Base-by-base conservation (phyloP, 2,797 vertebrate genomes). In the Linurgus olivaceus region DNA sequence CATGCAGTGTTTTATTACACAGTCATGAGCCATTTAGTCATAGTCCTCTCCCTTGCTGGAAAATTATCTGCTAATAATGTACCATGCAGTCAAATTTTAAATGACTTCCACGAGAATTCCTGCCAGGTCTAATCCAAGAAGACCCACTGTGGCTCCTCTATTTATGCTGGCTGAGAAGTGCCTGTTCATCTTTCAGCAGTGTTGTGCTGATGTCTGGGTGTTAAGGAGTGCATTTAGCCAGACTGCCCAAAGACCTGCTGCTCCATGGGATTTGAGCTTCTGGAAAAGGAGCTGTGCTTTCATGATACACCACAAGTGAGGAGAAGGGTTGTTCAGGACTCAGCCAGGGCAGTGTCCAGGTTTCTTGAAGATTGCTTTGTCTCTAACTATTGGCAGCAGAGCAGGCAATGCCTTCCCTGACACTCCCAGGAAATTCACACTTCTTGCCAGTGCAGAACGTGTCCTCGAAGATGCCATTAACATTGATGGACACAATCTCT, bases 151-250 rank as follows among this genome's bases (percentile, higher is more conserved):
- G 17, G 58, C 17, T 24, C 14, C 5, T 45, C 2, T 2, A 3
- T 68, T 86, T 72, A 23, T 29, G 23, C 9, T 40, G 9, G 2
- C 24, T 6, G 1, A 75, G 35, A 63, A 54, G 15, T 38, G 15
- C 29, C 9, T 55, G 7, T 65, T 81, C 19, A 33, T 38, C 18
- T 16, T n/a, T 81, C 16, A 59, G 16, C 8, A 68, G 31, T 6
- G 16, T 3, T 66, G 8, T 57, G 7, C 25, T 82, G n/a, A 8
- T 44, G 16, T 31, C 20, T 0, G 0, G 17, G 10, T 75, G 13
- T 58, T 38, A 16, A 21, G 13, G 13, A 61, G 5, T 13, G 10
- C 0, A 0, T 45, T 86, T 59, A 80, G 1, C 21, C 8, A 14
- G 50, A 8, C 44, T 65, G 16, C 42, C n/a, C 33, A 50, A 71